Evolutionary conservation across 2,113 vertebrate species (phyloP), one percentile per base, ranked within the genome.

Genomic region (Plectropomus leopardus): DNA sequence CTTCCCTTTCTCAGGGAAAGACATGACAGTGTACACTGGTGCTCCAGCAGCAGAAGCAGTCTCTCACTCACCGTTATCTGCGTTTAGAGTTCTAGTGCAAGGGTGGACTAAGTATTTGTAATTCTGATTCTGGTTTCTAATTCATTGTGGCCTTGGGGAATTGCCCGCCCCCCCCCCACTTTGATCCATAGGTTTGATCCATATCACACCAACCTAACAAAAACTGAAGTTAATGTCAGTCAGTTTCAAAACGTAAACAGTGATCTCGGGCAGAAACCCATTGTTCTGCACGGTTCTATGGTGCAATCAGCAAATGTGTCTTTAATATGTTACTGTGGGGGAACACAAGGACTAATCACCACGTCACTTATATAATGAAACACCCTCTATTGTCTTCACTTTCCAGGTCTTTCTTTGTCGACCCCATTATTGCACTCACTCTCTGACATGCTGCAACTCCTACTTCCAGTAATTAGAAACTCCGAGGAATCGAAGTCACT

Each of bases 331-430:
- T 57, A 19, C 28, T 45, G 8, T 24, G 2, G 21, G 15, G 26
- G 30, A 80, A 48, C 54, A 30, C 47, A 42, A 34, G 30, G 74
- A 85, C n/a, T 78, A 80, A 78, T 82, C 58, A 69, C n/a, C 8
- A n/a, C n/a, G 30, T 57, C 74, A 83, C 76, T 81, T 69, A 63
- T 34, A 82, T 90, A 65, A 87, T 77, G 82, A 88, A 93, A 90
- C 87, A 85, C 77, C 81, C 78, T 83, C 69, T 50, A 64, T 84
- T 88, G 86, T 89, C 76, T 82, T 88, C 67, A 66, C 26, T 44
- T 77, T 65, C 55, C 26, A 65, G 6, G 26, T 72, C 63, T 66
- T 69, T 80, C 59, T 69, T 72, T 54, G 44, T 79, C 59, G 47
- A 47, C 26, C 69, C 34, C 78, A 73, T 83, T 80, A 82, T 82